A percentile compares a stretch with the other conserved stretches of the same genome.
Evolutionary conservation across 2,888 invertebrate genomes (phyloP).

Genomic region (Aricia artaxerxes): DNA sequence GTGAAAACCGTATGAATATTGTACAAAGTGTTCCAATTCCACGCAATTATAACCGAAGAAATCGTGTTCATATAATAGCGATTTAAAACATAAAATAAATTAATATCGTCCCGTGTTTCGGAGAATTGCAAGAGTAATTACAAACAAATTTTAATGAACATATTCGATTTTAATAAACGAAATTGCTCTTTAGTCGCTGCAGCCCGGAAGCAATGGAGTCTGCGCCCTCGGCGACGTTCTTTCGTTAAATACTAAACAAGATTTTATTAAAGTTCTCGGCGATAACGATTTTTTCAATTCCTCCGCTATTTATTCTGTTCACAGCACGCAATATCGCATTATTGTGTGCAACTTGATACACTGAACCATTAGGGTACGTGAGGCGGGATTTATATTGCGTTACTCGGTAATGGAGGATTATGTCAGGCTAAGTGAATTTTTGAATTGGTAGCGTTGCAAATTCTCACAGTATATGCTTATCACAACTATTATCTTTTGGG

Average conservation of each 20-base stretch:
- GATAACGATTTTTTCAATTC: slow-evolving; percentile 43
- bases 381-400: not conserved
- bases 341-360: slow-evolving; percentile 21
- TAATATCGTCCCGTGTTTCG: not conserved
- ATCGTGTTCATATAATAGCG: not conserved
- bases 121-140: slow-evolving; percentile 16
- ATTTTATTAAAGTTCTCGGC: slow-evolving; percentile 59
- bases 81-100: not conserved
- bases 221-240: slow-evolving; percentile 50
- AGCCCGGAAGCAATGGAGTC: slow-evolving; percentile 48
- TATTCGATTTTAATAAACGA: slow-evolving; percentile 32
- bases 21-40: not conserved
- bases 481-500: not conserved
- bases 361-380: slow-evolving; percentile 15
- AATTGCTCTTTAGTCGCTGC: slow-evolving; percentile 42
- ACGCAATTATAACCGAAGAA: not conserved
- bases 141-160: slow-evolving; percentile 16
- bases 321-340: slow-evolving; percentile 19
- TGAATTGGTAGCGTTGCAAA: not conserved
- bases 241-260: slow-evolving; percentile 60
- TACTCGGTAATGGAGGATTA: not conserved
- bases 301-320: slow-evolving; percentile 35
- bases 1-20: not conserved
- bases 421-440: not conserved
- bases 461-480: not conserved